Conservation (phyloP, 2,113 vertebrate genomes). For the Leuciscus idus region DNA sequence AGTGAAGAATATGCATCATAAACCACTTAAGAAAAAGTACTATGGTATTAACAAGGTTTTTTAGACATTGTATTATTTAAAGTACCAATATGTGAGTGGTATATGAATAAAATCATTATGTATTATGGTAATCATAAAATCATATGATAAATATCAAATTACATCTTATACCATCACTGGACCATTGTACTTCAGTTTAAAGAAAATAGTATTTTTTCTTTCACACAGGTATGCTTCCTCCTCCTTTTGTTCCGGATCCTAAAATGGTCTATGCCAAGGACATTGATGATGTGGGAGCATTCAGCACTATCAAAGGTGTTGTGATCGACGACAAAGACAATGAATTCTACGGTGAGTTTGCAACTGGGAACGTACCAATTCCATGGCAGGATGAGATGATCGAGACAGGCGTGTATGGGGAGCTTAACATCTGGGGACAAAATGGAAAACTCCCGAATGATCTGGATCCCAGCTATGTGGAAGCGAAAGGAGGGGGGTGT, state of each 20-base stretch:
- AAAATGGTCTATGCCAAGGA: conserved; percentile 78
- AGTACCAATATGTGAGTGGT: neutral
- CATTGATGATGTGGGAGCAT: conserved; percentile 75
- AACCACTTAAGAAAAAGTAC: neutral
- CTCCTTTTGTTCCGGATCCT: conserved; percentile 75
- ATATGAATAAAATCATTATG: neutral
- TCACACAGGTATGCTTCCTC: conserved; percentile 45
- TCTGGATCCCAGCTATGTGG: conserved; percentile 71
- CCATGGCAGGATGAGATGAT: conserved; percentile 81
- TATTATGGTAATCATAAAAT: neutral
- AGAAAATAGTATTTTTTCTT: neutral
- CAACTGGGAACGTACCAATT: conserved; percentile 75
- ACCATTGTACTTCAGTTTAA: neutral
- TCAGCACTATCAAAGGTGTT: conserved; percentile 76
- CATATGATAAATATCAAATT: neutral
- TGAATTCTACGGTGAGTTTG: conserved; percentile 74
- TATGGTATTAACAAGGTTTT: neutral
- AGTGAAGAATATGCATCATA: neutral
- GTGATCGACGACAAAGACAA: conserved; percentile 71
- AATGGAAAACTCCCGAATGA: conserved; percentile 72
- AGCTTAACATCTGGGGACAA: conserved; percentile 76
- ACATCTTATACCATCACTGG: neutral
- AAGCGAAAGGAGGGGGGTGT: conserved; percentile 73
- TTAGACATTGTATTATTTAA: neutral
- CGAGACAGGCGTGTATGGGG: conserved; percentile 78